Conservation (phyloP, 2,797 vertebrate species). For the Danio albolineatus region DNA sequence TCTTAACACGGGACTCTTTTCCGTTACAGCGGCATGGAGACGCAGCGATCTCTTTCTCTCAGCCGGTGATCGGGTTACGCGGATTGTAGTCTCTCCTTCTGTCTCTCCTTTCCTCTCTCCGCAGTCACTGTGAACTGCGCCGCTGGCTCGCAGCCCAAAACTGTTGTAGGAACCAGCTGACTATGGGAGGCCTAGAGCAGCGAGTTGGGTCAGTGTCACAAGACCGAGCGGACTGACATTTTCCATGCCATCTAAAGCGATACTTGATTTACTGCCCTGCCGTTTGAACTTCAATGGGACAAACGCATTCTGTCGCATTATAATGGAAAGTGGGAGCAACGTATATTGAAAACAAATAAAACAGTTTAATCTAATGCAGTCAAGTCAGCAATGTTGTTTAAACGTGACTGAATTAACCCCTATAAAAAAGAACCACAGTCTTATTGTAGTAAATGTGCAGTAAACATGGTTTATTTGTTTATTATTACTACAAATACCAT, state of each 20-base stretch:
- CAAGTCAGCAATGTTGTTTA: neutral
- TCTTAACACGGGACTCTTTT: conserved; percentile 48
- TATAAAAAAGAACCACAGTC: too few relatives aligned
- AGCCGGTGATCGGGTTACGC: conserved; percentile 56
- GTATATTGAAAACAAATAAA: too few relatives aligned
- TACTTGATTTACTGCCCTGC: conserved; percentile 61
- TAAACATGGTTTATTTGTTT: too few relatives aligned
- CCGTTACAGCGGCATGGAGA: conserved; percentile 44
- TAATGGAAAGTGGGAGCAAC: neutral
- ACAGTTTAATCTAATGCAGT: too few relatives aligned
- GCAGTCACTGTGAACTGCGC: conserved; percentile 47
- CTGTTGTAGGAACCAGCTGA: conserved; percentile 63
- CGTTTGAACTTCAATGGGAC: conserved; percentile 24
- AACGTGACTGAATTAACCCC: too few relatives aligned
- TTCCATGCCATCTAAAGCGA: conserved; percentile 78
- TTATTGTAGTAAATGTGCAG: too few relatives aligned
- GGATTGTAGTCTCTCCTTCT: conserved; percentile 49
- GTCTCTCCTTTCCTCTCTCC: conserved; percentile 60
- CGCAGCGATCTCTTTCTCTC: conserved; percentile 25
- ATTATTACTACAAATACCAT: too few relatives aligned
- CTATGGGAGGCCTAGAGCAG: conserved; percentile 63
- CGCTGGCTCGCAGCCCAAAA: conserved; percentile 69
- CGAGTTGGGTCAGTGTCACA: conserved; percentile 78
- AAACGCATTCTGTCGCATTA: conserved; percentile 50
- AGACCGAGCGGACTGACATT: conserved; percentile 75